Evolutionary conservation across 2,888 invertebrate species (phyloP).

Genomic region (Eugnorisma glareosa): DNA sequence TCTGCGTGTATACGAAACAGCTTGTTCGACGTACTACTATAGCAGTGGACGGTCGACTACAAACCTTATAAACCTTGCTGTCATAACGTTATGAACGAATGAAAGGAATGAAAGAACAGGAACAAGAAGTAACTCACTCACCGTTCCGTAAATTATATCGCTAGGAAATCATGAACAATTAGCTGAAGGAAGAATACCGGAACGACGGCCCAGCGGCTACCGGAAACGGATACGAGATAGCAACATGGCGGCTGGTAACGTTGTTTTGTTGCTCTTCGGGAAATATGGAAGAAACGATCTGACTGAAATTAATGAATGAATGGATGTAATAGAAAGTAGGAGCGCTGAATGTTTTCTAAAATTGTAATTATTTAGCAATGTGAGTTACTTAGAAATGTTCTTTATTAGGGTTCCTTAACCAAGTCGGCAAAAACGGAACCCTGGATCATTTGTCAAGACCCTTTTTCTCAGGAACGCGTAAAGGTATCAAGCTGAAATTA

Average conservation of each 20-base stretch:
- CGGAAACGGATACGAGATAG: conserved; percentile 74
- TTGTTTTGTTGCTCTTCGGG: conserved; percentile 49
- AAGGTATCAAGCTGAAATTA: too few species aligned
- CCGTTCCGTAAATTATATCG: conserved; percentile 47
- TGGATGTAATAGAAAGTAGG: neutral
- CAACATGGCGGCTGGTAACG: conserved; percentile 66
- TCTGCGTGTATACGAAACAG: too few species aligned
- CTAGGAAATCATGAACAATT: conserved; percentile 69
- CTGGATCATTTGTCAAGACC: too few species aligned
- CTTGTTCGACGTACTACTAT: too few species aligned
- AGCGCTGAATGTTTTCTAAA: neutral
- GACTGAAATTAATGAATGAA: conserved; percentile 27
- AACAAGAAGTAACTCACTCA: conserved; percentile 52
- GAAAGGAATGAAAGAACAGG: conserved; percentile 51
- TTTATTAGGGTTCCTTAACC: too few species aligned
- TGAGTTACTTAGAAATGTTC: neutral
- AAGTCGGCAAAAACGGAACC: too few species aligned
- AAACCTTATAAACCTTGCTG: conserved; percentile 3
- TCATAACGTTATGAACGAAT: conserved; percentile 34
- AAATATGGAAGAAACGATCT: conserved; percentile 45
- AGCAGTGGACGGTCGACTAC: neutral
- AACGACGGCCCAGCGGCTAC: conserved; percentile 64
- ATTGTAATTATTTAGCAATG: neutral
- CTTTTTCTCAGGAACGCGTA: too few species aligned
- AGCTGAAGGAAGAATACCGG: conserved; percentile 70